These are phyloP conservation scores for Typhlichthys subterraneus DNA, from an alignment of 2,797 vertebrate species.

Conservation along the genomic window DNA sequence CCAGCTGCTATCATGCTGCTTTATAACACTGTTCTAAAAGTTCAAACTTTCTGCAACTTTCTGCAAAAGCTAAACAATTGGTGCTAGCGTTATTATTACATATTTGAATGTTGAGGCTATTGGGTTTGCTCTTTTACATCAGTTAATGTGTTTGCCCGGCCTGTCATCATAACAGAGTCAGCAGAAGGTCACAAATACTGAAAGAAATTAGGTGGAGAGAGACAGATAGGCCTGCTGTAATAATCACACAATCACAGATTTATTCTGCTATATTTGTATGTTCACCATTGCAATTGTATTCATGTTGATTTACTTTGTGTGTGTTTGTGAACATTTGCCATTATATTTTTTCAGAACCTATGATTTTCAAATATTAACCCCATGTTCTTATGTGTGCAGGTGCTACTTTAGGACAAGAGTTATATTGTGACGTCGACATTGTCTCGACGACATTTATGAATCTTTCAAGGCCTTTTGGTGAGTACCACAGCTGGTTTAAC, in stretches of 20 bases:
- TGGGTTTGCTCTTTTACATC: too few relatives aligned
- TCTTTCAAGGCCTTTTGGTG: slow-evolving; percentile 79
- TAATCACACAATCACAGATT: slow-evolving; percentile 12
- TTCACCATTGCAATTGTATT: slow-evolving; percentile 25
- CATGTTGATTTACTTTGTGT: slow-evolving; percentile 17
- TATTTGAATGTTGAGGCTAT: too few relatives aligned
- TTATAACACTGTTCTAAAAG: too few relatives aligned
- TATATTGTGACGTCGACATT: slow-evolving; percentile 43
- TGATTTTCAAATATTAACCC: slow-evolving; percentile 9
- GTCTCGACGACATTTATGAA: slow-evolving; percentile 74
- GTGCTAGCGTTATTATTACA: too few relatives aligned
- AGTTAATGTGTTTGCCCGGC: too few relatives aligned
- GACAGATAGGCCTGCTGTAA: too few relatives aligned
- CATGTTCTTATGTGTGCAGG: slow-evolving; percentile 37
- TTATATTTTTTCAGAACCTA: background rate
- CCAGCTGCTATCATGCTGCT: too few relatives aligned
- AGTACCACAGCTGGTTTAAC: slow-evolving; percentile 34
- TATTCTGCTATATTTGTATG: slow-evolving; percentile 10
- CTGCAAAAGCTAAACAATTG: too few relatives aligned
- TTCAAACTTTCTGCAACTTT: too few relatives aligned
- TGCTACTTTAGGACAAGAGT: slow-evolving; percentile 52
- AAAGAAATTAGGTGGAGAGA: too few relatives aligned
- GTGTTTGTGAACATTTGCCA: slow-evolving; percentile 2
- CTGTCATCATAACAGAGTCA: too few relatives aligned
- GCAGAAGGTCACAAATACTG: too few relatives aligned